phyloP scores from a whole-genome alignment of 2,797 vertebrate genomes.

The Rhyacichthys aspro region DNA sequence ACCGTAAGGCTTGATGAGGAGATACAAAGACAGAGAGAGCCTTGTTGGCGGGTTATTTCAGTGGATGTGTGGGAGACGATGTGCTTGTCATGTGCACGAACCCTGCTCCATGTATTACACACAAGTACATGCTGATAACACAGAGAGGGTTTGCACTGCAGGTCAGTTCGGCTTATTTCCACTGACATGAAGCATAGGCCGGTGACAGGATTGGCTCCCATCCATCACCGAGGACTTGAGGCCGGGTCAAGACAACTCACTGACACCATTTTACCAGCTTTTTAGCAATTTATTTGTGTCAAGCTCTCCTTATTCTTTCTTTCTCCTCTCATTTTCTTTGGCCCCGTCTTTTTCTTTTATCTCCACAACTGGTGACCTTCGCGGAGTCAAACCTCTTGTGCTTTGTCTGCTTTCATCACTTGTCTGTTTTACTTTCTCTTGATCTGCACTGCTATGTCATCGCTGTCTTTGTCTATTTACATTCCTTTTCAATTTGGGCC shows the following conservation, averaged over 20 bases:
- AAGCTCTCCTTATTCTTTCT: neutral
- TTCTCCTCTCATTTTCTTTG: slow-evolving; percentile 6
- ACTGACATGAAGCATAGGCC: slow-evolving; percentile 43
- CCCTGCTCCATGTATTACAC: neutral
- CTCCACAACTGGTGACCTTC: neutral
- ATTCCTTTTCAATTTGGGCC: slow-evolving; percentile 12
- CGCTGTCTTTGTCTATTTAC: neutral
- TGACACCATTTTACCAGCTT: slow-evolving; percentile 36
- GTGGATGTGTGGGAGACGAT: neutral
- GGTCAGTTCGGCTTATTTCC: slow-evolving; percentile 27
- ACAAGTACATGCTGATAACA: slow-evolving; percentile 4
- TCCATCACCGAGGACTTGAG: slow-evolving; percentile 44
- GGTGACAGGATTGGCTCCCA: slow-evolving; percentile 39
- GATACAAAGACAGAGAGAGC: slow-evolving; percentile 27
- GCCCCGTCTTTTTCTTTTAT: neutral
- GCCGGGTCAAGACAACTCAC: slow-evolving; percentile 7
- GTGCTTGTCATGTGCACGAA: slow-evolving; percentile 7
- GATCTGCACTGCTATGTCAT: neutral
- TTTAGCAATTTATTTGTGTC: slow-evolving; percentile 8
- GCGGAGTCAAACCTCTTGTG: slow-evolving; percentile 6
- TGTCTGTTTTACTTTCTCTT: slow-evolving; percentile 11
- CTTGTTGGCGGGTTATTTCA: slow-evolving; percentile 25
- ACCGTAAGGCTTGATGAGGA: slow-evolving; percentile 6
- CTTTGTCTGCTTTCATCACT: slow-evolving; percentile 12
- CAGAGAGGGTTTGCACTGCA: slow-evolving; percentile 14